Conservation (phyloP, 2,797 vertebrate species). For the Euthynnus affinis region DNA sequence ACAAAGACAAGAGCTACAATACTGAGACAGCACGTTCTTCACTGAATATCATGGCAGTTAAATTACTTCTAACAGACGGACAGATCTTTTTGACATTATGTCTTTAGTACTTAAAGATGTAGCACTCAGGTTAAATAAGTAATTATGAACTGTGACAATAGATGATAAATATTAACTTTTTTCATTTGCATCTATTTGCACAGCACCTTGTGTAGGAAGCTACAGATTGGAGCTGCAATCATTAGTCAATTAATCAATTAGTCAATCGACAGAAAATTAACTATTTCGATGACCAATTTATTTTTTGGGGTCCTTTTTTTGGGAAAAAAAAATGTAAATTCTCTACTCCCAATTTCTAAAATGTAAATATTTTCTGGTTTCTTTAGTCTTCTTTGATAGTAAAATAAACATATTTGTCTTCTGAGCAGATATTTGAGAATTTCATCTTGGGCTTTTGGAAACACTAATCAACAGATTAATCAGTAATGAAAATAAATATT, state of each 20-base stretch:
- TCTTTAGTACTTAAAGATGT: not conserved
- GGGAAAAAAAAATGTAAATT: too few species aligned
- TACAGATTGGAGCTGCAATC: too few species aligned
- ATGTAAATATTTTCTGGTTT: too few species aligned
- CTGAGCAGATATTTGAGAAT: too few species aligned
- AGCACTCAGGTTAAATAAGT: not conserved
- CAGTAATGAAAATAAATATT: too few species aligned
- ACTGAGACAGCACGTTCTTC: not conserved
- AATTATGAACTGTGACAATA: not conserved
- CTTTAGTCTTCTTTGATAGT: too few species aligned
- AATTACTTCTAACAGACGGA: not conserved
- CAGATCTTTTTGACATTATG: not conserved
- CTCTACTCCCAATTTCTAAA: too few species aligned
- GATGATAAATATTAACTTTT: not conserved
- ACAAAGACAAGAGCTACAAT: slow-evolving; percentile 20
- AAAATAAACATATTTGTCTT: not conserved
- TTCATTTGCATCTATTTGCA: not conserved
- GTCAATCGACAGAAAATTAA: too few species aligned
- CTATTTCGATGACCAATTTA: too few species aligned
- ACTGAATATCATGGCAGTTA: not conserved
- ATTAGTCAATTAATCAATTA: too few species aligned
- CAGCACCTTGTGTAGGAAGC: not conserved
- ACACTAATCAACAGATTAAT: too few species aligned
- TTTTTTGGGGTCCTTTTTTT: too few species aligned
- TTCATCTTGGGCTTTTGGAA: not conserved